These are phyloP conservation scores for Sebastes aleutianus DNA, from an alignment of 2,797 vertebrate genomes.

Conservation along the genomic window DNA sequence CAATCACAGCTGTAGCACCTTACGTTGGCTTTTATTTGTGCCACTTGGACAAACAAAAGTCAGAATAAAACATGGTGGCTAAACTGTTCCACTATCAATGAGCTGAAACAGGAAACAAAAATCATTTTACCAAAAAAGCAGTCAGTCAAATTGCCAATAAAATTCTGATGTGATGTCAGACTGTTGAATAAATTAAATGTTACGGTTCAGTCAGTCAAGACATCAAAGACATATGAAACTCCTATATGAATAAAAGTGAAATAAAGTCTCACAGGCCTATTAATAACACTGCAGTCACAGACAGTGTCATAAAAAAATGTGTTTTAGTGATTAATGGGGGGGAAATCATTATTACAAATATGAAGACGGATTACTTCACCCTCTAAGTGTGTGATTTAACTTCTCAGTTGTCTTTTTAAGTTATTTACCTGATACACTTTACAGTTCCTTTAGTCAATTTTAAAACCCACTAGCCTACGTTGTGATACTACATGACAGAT, in stretches of 20 bases:
- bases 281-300: background rate
- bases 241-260: background rate
- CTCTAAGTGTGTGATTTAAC: background rate
- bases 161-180: constrained; percentile 27
- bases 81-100: background rate
- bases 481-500: background rate
- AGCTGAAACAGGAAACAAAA: constrained; percentile 17
- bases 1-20: too few species aligned
- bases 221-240: constrained; percentile 1
- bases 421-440: background rate
- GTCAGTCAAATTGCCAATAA: background rate
- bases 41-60: too few species aligned
- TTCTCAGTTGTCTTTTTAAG: background rate
- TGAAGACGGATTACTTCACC: background rate
- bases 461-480: background rate
- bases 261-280: background rate
- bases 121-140: background rate
- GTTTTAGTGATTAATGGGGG: background rate
- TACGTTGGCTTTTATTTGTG: background rate
- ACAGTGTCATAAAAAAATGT: background rate
- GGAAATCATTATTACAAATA: background rate
- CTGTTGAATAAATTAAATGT: constrained; percentile 20
- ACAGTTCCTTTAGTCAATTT: background rate
- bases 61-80: too few species aligned
- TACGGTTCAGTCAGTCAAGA: background rate